A percentile compares a stretch with the other conserved stretches of the same genome.
phyloP scores from a whole-genome alignment of 2,888 invertebrate species.

The Taenaris catops region DNA sequence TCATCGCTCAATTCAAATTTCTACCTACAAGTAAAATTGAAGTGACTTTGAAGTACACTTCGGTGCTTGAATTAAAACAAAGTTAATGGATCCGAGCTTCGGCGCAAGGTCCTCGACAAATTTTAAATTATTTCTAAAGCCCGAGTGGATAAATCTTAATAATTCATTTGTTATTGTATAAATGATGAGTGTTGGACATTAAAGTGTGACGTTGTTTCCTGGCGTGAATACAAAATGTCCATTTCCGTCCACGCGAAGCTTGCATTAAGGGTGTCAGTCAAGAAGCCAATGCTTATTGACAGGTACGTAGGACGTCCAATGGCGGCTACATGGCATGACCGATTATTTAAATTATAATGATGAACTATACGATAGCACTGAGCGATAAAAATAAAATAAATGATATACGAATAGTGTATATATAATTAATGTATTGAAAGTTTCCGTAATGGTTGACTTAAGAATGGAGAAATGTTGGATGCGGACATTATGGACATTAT shows the following conservation, averaged over 20 bases:
- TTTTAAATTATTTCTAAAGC: slow-evolving; percentile 39
- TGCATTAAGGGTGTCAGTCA: slow-evolving; percentile 68
- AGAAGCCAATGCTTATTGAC: slow-evolving; percentile 39
- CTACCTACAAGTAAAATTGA: slow-evolving; percentile 21
- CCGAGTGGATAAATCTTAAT: slow-evolving; percentile 46
- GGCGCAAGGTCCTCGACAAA: slow-evolving; percentile 26
- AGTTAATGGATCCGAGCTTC: slow-evolving; percentile 28
- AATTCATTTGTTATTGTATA: slow-evolving; percentile 56
- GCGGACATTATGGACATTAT: too few relatives aligned
- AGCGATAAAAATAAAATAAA: too few relatives aligned
- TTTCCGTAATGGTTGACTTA: too few relatives aligned
- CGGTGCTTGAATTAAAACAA: slow-evolving; percentile 25
- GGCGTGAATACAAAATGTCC: slow-evolving; percentile 66
- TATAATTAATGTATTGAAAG: too few relatives aligned
- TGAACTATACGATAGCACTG: too few relatives aligned
- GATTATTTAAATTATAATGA: slow-evolving; percentile 13
- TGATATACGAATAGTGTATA: too few relatives aligned
- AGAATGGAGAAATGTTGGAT: too few relatives aligned
- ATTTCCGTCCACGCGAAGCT: slow-evolving; percentile 70
- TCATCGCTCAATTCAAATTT: slow-evolving; percentile 20
- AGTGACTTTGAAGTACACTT: slow-evolving; percentile 22
- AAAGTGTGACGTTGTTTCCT: slow-evolving; percentile 55
- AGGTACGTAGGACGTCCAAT: slow-evolving; percentile 28
- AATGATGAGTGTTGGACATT: slow-evolving; percentile 56
- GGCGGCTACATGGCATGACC: slow-evolving; percentile 19